Evolutionary conservation across 2,888 invertebrate genomes (phyloP).

Genomic region (Crocallis elinguaria): DNA sequence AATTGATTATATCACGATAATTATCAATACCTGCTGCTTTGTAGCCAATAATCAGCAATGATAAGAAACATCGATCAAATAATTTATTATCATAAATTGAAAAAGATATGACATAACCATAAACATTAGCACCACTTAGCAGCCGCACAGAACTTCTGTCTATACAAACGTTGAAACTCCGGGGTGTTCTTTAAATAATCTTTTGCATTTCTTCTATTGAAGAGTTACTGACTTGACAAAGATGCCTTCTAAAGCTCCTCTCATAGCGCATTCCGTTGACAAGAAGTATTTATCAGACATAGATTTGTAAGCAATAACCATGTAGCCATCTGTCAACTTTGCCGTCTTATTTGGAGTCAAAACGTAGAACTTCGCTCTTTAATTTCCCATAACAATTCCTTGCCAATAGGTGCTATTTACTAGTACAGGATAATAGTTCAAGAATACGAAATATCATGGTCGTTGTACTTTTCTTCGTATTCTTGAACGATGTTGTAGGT

Average conservation of each 20-base stretch:
- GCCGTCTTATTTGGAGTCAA: background rate
- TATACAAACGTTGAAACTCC: background rate
- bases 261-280: conserved; percentile 5
- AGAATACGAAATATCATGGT: background rate
- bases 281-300: conserved; percentile 11
- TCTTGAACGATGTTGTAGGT: background rate
- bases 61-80: too few relatives aligned
- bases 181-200: background rate
- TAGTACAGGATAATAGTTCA: background rate
- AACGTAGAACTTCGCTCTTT: background rate
- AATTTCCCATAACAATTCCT: background rate
- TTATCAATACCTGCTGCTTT: too few relatives aligned
- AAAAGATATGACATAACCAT: too few relatives aligned
- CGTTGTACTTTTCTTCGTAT: conserved; percentile 2
- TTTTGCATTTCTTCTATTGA: conserved; percentile 13
- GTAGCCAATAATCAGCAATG: too few relatives aligned
- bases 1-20: too few relatives aligned
- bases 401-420: background rate
- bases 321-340: background rate
- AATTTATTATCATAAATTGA: too few relatives aligned
- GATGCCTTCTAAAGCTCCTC: conserved; percentile 4
- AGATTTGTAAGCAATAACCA: background rate
- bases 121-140: too few relatives aligned
- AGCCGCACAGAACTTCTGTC: too few relatives aligned
- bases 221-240: conserved; percentile 15